phyloP scores from a whole-genome alignment of 2,797 vertebrate species.

The Staurois parvus region DNA sequence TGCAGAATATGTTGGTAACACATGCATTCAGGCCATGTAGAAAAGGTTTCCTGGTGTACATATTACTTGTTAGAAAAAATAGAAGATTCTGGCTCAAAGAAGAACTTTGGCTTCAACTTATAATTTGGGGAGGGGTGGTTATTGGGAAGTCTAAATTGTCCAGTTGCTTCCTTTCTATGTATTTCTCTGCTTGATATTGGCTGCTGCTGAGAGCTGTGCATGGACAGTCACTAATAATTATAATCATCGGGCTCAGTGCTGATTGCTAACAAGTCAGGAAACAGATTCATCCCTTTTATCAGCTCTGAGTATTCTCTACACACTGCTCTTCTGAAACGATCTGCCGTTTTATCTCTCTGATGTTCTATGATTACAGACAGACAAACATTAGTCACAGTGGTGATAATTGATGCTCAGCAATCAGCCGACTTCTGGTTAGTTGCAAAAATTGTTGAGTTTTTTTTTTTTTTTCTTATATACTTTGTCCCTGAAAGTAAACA shows the following conservation, averaged over 20 bases:
- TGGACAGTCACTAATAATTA: slow-evolving; percentile 43
- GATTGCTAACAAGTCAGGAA: slow-evolving; percentile 47
- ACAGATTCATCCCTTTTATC: slow-evolving; percentile 37
- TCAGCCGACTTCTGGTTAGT: slow-evolving; percentile 8
- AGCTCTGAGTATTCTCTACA: slow-evolving; percentile 18
- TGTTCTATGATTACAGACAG: slow-evolving; percentile 47
- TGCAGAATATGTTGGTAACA: no score
- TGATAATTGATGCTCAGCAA: slow-evolving; percentile 50
- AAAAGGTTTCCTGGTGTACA: no score
- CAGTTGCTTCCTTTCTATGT: background rate
- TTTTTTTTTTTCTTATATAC: background rate
- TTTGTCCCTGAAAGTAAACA: slow-evolving; percentile 8
- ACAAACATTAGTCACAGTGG: slow-evolving; percentile 17
- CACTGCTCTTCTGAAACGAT: slow-evolving; percentile 6
- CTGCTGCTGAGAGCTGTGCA: background rate
- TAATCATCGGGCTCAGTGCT: slow-evolving; percentile 23
- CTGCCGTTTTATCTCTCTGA: slow-evolving; percentile 25
- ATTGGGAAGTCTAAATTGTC: background rate
- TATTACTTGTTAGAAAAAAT: no score
- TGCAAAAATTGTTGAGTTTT: background rate
- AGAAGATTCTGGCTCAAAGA: background rate
- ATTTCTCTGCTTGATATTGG: background rate
- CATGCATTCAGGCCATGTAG: no score
- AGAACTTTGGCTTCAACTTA: background rate
- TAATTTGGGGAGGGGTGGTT: background rate